A percentile compares a stretch with the other conserved stretches of the same genome.
These are phyloP conservation scores for Grammomys surdaster DNA, from an alignment of 2,113 vertebrate genomes.

Conservation along the genomic window DNA sequence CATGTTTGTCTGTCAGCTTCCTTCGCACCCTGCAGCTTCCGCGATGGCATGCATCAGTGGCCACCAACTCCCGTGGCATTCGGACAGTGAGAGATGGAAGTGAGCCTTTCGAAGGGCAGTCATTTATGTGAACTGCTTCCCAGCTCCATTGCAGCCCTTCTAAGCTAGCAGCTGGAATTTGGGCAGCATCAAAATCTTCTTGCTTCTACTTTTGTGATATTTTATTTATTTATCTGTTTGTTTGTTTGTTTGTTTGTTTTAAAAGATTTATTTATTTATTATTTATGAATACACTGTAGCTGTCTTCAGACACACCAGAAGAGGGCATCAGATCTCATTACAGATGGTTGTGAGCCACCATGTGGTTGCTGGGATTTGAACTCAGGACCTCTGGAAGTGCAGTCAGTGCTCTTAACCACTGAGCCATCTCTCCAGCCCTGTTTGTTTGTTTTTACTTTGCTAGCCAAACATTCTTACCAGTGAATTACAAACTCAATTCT, in stretches of 20 bases:
- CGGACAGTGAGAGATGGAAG: background rate
- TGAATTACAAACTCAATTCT: background rate
- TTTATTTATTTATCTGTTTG: background rate
- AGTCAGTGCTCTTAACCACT: too few relatives aligned
- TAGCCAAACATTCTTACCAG: background rate
- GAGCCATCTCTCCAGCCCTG: too few relatives aligned
- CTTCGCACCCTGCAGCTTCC: background rate
- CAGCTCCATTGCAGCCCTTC: background rate
- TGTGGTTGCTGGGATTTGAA: too few relatives aligned
- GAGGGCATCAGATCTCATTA: too few relatives aligned
- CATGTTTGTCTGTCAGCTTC: background rate
- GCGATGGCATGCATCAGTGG: background rate
- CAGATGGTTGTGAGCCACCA: too few relatives aligned
- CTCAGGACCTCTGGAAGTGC: too few relatives aligned
- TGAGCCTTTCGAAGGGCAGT: too few relatives aligned
- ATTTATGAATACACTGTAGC: too few relatives aligned
- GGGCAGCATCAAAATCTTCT: background rate
- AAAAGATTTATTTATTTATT: too few relatives aligned
- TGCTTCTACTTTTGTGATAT: background rate
- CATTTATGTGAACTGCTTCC: background rate
- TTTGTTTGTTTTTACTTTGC: background rate
- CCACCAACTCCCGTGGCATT: background rate
- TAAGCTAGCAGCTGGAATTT: background rate
- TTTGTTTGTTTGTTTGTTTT: too few relatives aligned
- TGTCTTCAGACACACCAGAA: too few relatives aligned